Evolutionary conservation across 2,888 invertebrate genomes (phyloP), one percentile per base, ranked within the genome.

Genomic region (Hecatera dysodea): DNA sequence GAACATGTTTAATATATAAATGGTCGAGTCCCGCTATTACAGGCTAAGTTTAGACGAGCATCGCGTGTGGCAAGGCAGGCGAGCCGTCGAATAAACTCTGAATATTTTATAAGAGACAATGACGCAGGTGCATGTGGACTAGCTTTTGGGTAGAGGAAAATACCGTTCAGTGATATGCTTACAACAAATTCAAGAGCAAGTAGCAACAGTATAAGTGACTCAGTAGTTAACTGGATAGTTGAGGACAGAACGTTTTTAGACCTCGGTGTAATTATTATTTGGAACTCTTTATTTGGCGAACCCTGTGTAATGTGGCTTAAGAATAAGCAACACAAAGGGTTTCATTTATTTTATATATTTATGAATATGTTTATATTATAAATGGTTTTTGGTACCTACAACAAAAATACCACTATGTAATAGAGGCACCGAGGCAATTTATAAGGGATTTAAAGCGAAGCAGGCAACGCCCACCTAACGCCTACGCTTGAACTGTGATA

Each of bases 391-490:
- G 5, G 22, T 50, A 64, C 50, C 8, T 22, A 12, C 7, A 74
- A 64, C 22, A 36, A 50, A 50, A 56, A 52, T 52, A 65, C 12
- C 62, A 29, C 72, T 60, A 57, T 62, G 44, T 74, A 71, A 63
- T 39, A 50, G 39, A 24, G 22, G 33, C 46, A 60, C 17, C 48
- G 48, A 74, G 44, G 68, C 59, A 69, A 81, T 79, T 82, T 80
- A 84, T 79, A 67, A 72, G 66, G 67, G 69, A 67, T 78, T 79
- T 75, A 67, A 69, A 83, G 42, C 73, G 67, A 59, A 60, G 72
- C 67, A 68, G 59, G 70, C 74, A 72, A 69, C 86, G 84, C 87
- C 88, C 82, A 86, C 86, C 48, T 36, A 46, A 81, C 85, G 76
- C 88, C 89, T 77, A 86, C 87, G 75, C 27, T 60, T 46, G 44